phyloP scores from a whole-genome alignment of 37 sponge, comb jelly and placozoan genomes.

The Eunapius fragilis region DNA sequence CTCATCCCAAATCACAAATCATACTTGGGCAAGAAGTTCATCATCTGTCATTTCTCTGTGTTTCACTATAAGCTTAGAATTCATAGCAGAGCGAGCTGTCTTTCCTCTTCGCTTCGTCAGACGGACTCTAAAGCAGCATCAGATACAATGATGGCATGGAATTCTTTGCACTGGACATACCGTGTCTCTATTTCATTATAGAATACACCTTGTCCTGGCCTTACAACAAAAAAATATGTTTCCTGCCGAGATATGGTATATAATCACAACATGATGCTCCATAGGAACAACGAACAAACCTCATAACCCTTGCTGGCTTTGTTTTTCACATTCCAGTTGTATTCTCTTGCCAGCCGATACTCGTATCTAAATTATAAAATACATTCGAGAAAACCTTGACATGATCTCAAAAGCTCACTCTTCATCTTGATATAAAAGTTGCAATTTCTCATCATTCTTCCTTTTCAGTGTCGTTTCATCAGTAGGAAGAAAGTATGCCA shows the following conservation, averaged over 20 bases:
- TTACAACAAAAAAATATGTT: slow-evolving; percentile 86
- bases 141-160: neutral
- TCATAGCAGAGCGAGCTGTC: slow-evolving; percentile 70
- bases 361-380: slow-evolving; percentile 62
- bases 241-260: slow-evolving; percentile 51
- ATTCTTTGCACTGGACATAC: slow-evolving; percentile 27
- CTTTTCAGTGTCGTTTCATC: slow-evolving; percentile 85
- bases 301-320: slow-evolving; percentile 97
- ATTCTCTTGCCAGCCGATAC: slow-evolving; percentile 91
- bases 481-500: slow-evolving; percentile 96
- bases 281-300: slow-evolving; percentile 28
- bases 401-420: slow-evolving; percentile 44
- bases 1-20: too few species aligned
- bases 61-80: slow-evolving; percentile 84
- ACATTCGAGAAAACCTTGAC: neutral
- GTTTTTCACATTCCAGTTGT: slow-evolving; percentile 98
- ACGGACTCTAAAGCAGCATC: slow-evolving; percentile 58
- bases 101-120: slow-evolving; percentile 88
- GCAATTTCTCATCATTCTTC: slow-evolving; percentile 55
- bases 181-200: slow-evolving; percentile 98
- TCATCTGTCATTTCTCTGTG: slow-evolving; percentile 89
- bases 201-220: slow-evolving; percentile 86
- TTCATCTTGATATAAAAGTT: slow-evolving; percentile 38
- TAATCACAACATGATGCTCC: slow-evolving; percentile 5
- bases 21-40: slow-evolving; percentile 82